A percentile compares a stretch with the other conserved stretches of the same genome.
Conservation (phyloP, 2,797 vertebrate species). For the Coccyzus lansbergi region DNA sequence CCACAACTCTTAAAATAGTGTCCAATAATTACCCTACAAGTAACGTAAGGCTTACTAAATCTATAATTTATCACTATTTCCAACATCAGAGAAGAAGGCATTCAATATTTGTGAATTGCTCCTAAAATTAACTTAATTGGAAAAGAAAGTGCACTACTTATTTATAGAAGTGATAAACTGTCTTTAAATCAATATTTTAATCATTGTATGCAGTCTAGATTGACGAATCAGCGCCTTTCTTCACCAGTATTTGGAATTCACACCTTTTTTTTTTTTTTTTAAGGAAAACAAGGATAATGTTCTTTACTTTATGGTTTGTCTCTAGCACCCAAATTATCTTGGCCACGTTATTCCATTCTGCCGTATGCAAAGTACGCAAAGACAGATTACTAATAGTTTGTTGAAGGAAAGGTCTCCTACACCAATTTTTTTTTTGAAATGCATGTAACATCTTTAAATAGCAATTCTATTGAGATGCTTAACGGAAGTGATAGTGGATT, state of each 20-base stretch:
- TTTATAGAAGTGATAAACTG: neutral
- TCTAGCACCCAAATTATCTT: neutral
- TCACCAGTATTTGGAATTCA: neutral
- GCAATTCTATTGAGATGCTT: neutral
- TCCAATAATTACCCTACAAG: neutral
- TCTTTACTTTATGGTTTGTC: neutral
- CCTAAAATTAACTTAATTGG: neutral
- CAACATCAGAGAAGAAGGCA: neutral
- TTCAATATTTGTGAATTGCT: neutral
- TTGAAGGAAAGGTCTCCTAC: neutral
- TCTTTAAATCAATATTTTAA: conserved; percentile 17
- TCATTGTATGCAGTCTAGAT: neutral
- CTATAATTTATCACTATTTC: neutral
- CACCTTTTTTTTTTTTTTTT: neutral
- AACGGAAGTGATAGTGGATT: neutral
- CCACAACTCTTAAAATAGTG: neutral
- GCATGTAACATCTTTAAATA: neutral
- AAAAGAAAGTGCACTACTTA: neutral
- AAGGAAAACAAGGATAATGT: neutral
- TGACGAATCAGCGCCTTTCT: accelerated
- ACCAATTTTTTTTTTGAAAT: neutral
- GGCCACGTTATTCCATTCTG: neutral
- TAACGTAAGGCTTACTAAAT: neutral
- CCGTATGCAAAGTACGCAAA: neutral
- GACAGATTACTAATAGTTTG: neutral